Percentiles rank a stretch among this genome's conserved stretches.
These are phyloP conservation scores for Nettapus auritus DNA, from an alignment of 2,113 vertebrate species.

Conservation along the genomic window DNA sequence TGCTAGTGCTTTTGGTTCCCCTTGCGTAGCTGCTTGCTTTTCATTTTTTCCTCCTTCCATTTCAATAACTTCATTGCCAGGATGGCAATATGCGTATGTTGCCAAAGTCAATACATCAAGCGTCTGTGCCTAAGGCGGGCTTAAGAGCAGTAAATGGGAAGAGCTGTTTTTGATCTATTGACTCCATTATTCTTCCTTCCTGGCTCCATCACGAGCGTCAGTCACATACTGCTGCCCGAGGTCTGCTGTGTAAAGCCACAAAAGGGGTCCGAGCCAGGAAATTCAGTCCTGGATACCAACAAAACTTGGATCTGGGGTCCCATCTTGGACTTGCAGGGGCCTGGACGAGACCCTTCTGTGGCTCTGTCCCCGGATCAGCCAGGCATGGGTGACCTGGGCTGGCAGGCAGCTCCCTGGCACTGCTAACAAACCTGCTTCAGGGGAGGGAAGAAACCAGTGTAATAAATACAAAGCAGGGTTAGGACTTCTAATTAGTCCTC, in stretches of 20 bases:
- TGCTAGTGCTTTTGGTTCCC: neutral
- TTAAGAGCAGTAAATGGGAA: slow-evolving; percentile 18
- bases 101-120: slow-evolving; percentile 55
- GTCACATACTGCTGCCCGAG: neutral
- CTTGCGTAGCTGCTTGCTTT: neutral
- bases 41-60: neutral
- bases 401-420: neutral
- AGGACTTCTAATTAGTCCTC: slow-evolving; percentile 51
- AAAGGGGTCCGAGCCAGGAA: neutral
- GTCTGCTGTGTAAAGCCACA: neutral
- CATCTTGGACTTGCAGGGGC: neutral
- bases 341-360: neutral
- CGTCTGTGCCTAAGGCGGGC: neutral
- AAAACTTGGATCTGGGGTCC: neutral
- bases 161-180: slow-evolving; percentile 23
- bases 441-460: neutral
- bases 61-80: slow-evolving; percentile 5
- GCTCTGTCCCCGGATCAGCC: neutral
- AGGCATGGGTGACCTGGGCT: rapidly evolving
- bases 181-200: slow-evolving; percentile 16
- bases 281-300: neutral
- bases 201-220: neutral
- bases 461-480: slow-evolving; percentile 4
- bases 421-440: neutral
- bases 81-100: neutral